Base-by-base conservation (phyloP, 2,113 vertebrate species). In the Nicator chloris region DNA sequence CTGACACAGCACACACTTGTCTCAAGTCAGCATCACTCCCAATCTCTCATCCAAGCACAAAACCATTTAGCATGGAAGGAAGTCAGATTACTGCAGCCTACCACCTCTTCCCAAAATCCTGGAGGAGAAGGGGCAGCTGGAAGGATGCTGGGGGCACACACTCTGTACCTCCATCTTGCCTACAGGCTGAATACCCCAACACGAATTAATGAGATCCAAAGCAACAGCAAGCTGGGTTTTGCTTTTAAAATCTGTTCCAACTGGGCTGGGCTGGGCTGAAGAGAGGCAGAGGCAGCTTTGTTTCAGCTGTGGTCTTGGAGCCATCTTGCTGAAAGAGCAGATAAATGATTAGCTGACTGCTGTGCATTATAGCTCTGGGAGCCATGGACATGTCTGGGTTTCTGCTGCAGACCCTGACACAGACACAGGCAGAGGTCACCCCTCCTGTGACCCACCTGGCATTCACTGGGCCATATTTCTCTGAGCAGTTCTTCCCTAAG, bases 371-470 rank as follows among this genome's bases (percentile, higher is more conserved):
- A 40, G 57, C n/a, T 59, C 35, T 37, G 35, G 16, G 54, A 71
- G 59, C 47, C 54, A 31, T 7, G 59, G 42, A 33, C 42, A 24
- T 19, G 21, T 9, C n/a, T 39, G 64, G 15, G 10, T 78, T 35
- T 72, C 56, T 59, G 44, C 1, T 0, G 50, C 72, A 92, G 56
- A 56, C 16, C 22, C 40, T 12, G 33, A 49, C 61, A 49, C 30
- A 49, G n/a, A 9, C 17, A 49, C 30, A 88, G 45, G n/a, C 37
- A 84, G 9, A 20, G 22, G 16, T 13, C 70, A 53, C 8, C 20
- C 47, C 30, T 68, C 30, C 8, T 0, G 1, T 4, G 24, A 75
- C 35, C 28, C 53, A 28, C 1, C 2, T 9, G 33, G 39, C 39
- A 12, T 22, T 40, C 0, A 0, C 3, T 23, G 50, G 17, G n/a